These are phyloP conservation scores for Myathropa florea DNA, from an alignment of 2,888 invertebrate species.

Conservation along the genomic window DNA sequence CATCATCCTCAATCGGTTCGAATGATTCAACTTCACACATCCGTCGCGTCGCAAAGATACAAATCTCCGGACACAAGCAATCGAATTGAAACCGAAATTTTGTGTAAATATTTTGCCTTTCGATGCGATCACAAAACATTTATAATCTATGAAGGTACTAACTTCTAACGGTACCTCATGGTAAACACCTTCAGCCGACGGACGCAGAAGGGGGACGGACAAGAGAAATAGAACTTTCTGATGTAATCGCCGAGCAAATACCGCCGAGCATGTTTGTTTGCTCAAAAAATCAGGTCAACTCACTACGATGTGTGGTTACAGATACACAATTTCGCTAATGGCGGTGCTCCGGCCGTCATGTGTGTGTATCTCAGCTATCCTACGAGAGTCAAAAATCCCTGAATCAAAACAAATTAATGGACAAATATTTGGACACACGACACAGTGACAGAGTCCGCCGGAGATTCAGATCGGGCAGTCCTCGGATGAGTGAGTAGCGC, in stretches of 20 bases:
- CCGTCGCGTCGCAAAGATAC: too few relatives aligned
- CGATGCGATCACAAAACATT: background rate
- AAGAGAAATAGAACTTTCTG: background rate
- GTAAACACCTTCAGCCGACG: background rate
- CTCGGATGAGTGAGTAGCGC: background rate
- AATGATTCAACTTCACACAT: too few relatives aligned
- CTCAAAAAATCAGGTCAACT: background rate
- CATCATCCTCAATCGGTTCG: too few relatives aligned
- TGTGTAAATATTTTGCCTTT: background rate
- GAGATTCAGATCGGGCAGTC: background rate
- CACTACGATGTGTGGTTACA: background rate
- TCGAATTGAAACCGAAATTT: background rate
- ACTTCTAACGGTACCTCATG: background rate
- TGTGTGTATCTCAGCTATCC: background rate
- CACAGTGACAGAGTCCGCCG: constrained; percentile 3
- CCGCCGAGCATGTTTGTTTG: background rate
- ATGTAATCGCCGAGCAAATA: background rate
- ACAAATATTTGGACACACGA: constrained; percentile 55
- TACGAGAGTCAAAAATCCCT: constrained; percentile 35
- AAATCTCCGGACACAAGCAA: too few relatives aligned
- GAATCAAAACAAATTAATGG: constrained; percentile 49
- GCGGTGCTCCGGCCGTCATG: background rate
- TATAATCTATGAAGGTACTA: background rate
- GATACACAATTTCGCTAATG: background rate
- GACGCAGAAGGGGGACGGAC: background rate